Evolutionary conservation across 2,888 invertebrate genomes (phyloP).

Genomic region (Agrotis clavis): DNA sequence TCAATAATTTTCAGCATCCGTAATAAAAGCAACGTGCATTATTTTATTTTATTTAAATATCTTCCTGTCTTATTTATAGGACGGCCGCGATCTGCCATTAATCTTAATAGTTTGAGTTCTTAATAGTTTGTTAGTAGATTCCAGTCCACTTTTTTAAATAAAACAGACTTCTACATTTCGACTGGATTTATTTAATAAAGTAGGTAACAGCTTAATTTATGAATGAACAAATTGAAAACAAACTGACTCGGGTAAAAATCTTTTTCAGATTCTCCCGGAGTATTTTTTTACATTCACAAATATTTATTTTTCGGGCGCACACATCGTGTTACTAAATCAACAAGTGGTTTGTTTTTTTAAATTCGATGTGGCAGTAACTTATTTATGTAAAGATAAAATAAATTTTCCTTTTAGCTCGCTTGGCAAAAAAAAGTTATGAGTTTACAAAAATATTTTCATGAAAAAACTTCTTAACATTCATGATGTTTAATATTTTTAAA

Average conservation of each 20-base stretch:
- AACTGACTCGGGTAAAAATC: neutral
- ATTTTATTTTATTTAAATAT: no score
- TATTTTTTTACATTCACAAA: neutral
- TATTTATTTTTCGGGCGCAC: neutral
- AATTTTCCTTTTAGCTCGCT: slow-evolving; percentile 36
- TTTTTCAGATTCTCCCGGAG: no score
- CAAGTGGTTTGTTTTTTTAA: slow-evolving; percentile 40
- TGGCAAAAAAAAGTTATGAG: slow-evolving; percentile 29
- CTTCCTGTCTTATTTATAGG: no score
- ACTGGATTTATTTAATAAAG: no score
- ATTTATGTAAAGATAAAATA: slow-evolving; percentile 48
- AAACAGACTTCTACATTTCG: no score
- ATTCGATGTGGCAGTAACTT: slow-evolving; percentile 37
- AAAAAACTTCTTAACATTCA: slow-evolving; percentile 43
- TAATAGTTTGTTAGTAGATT: no score
- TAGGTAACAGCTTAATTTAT: neutral
- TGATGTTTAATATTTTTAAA: no score
- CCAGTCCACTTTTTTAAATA: no score
- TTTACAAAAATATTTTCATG: slow-evolving; percentile 38
- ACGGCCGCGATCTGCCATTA: no score
- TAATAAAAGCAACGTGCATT: no score
- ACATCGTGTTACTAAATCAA: slow-evolving; percentile 31
- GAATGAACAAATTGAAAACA: neutral
- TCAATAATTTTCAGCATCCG: no score
- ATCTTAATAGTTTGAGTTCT: no score